phyloP scores from a whole-genome alignment of 2,888 invertebrate species.

The Plusia festucae region DNA sequence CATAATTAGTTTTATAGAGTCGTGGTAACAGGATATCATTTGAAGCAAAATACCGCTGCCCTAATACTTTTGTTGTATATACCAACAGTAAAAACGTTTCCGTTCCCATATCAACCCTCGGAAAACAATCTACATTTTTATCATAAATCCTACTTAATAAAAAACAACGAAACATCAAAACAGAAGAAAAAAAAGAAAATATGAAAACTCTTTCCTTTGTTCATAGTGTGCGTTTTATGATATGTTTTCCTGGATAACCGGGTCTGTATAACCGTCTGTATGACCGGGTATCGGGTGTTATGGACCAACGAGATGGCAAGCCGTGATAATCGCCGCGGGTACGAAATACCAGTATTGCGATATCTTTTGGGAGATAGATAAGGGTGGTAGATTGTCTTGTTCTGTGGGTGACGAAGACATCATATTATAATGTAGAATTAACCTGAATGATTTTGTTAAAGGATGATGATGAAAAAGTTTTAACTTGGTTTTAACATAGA shows the following conservation, averaged over 20 bases:
- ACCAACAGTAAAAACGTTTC: neutral
- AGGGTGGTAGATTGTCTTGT: neutral
- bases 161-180: constrained; percentile 43
- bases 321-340: constrained; percentile 47
- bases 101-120: neutral
- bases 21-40: neutral
- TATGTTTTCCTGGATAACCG: constrained; percentile 52
- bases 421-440: neutral
- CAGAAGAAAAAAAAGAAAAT: constrained; percentile 28
- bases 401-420: neutral
- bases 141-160: constrained; percentile 52
- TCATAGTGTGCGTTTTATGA: constrained; percentile 49
- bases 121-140: constrained; percentile 21
- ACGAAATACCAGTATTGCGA: constrained; percentile 32
- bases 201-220: constrained; percentile 50
- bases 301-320: constrained; percentile 48
- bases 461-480: too few relatives aligned
- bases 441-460: too few relatives aligned
- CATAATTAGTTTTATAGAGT: too few relatives aligned
- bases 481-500: too few relatives aligned
- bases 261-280: constrained; percentile 23
- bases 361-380: constrained; percentile 18
- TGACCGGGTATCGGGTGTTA: constrained; percentile 45
- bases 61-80: neutral
- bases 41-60: neutral